These are phyloP conservation scores for Scaptodrosophila lebanonensis DNA, from an alignment of 1,140 invertebrate genomes.

Conservation along the genomic window DNA sequence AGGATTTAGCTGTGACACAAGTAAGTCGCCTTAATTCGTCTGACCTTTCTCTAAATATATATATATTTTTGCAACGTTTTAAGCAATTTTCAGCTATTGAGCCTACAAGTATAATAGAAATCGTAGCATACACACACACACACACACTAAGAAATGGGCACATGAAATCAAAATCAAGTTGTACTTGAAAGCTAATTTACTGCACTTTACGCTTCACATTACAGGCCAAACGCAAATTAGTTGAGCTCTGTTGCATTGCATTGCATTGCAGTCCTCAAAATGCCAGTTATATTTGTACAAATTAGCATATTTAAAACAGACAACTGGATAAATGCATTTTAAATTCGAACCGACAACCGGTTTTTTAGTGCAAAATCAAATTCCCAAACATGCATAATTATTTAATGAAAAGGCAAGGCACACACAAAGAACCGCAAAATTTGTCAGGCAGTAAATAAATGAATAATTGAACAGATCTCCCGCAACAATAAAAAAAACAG, in stretches of 20 bases:
- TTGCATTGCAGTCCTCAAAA: conserved; percentile 4
- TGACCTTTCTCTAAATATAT: conserved; percentile 36
- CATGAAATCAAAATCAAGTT: conserved; percentile 53
- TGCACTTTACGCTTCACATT: conserved; percentile 33
- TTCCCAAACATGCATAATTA: not conserved
- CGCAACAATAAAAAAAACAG: conserved; percentile 11
- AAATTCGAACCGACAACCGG: conserved; percentile 34
- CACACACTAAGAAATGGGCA: conserved; percentile 21
- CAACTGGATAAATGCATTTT: conserved; percentile 31
- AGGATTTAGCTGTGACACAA: conserved; percentile 17
- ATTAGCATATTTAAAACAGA: conserved; percentile 46
- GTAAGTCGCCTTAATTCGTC: conserved; percentile 46
- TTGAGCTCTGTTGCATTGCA: too few relatives aligned
- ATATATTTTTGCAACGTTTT: conserved; percentile 18
- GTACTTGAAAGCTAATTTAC: conserved; percentile 66
- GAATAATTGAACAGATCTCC: too few relatives aligned
- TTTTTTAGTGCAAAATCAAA: conserved; percentile 22
- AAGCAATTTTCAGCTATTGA: conserved; percentile 43
- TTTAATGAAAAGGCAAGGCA: not conserved
- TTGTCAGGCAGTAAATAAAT: too few relatives aligned
- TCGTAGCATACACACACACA: conserved; percentile 16
- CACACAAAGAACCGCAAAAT: not conserved
- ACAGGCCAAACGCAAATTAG: conserved; percentile 23
- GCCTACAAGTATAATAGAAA: conserved; percentile 8
- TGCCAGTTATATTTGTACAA: conserved; percentile 31